Conservation (phyloP, 2,113 vertebrate species). For the Xyrauchen texanus region DNA sequence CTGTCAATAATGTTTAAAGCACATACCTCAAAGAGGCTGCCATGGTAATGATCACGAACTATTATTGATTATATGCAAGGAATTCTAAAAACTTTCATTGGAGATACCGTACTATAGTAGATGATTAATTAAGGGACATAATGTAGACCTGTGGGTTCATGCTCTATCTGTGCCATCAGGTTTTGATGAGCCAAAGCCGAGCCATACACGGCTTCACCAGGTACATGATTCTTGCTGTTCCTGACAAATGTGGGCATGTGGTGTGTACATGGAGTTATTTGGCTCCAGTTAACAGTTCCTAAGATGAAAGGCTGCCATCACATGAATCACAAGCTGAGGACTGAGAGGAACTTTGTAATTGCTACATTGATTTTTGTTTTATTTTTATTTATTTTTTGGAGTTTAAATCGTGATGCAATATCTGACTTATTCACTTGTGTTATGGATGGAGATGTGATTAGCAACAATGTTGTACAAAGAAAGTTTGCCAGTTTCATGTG, state of each 20-base stretch:
- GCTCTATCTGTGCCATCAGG: not conserved
- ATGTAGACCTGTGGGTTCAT: not conserved
- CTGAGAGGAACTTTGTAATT: slow-evolving; percentile 1
- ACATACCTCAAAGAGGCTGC: no score
- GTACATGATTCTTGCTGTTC: slow-evolving; percentile 6
- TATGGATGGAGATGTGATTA: not conserved
- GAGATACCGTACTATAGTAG: no score
- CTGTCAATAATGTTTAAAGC: no score
- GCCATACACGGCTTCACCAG: not conserved
- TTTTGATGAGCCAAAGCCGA: slow-evolving; percentile 10
- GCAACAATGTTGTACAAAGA: not conserved
- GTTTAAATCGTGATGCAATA: not conserved
- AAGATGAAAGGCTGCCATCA: slow-evolving; percentile 14
- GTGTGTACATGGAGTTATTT: slow-evolving; percentile 16
- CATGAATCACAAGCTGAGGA: slow-evolving; percentile 1
- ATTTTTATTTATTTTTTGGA: no score
- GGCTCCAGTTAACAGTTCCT: slow-evolving; percentile 23
- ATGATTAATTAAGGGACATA: no score
- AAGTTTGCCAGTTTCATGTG: not conserved
- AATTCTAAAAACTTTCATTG: no score
- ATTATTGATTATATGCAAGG: no score
- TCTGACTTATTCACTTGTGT: not conserved
- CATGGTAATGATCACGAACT: no score
- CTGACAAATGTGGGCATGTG: slow-evolving; percentile 26
- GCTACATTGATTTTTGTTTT: no score